Percentiles rank a stretch among this genome's conserved stretches.
phyloP scores from a whole-genome alignment of 1,140 invertebrate species.

The Calephelis virginiensis region DNA sequence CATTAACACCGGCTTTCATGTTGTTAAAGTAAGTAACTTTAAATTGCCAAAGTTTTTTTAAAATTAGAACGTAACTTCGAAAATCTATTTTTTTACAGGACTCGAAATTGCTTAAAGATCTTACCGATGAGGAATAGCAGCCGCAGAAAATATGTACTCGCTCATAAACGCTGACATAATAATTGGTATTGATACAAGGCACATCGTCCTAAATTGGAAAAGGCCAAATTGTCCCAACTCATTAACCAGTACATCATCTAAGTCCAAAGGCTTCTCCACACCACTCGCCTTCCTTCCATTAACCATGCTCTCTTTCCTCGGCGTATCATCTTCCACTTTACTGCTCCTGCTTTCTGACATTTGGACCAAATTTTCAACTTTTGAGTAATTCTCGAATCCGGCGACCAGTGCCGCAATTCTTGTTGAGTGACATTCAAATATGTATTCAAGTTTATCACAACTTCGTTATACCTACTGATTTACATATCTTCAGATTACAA shows the following conservation, averaged over 20 bases:
- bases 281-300: slow-evolving; percentile 80
- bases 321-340: slow-evolving; percentile 9
- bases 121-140: slow-evolving; percentile 79
- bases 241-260: slow-evolving; percentile 63
- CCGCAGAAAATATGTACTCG: slow-evolving; percentile 80
- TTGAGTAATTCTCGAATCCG: slow-evolving; percentile 1
- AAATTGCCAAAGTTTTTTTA: too few relatives aligned
- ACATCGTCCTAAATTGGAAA: slow-evolving; percentile 78
- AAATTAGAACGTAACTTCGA: too few relatives aligned
- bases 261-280: slow-evolving; percentile 41
- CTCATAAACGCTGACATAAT: slow-evolving; percentile 77
- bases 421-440: slow-evolving; percentile 2
- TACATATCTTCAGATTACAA: slow-evolving; percentile 5
- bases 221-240: slow-evolving; percentile 79
- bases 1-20: too few relatives aligned
- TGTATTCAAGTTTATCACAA: neutral
- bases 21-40: too few relatives aligned
- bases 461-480: slow-evolving; percentile 1
- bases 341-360: slow-evolving; percentile 6
- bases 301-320: slow-evolving; percentile 13
- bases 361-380: slow-evolving; percentile 3
- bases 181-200: slow-evolving; percentile 76
- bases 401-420: slow-evolving; percentile 1
- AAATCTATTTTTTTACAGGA: neutral
- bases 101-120: neutral